These are phyloP conservation scores for Passerina amoena DNA, from an alignment of 2,113 vertebrate genomes.

Conservation along the genomic window DNA sequence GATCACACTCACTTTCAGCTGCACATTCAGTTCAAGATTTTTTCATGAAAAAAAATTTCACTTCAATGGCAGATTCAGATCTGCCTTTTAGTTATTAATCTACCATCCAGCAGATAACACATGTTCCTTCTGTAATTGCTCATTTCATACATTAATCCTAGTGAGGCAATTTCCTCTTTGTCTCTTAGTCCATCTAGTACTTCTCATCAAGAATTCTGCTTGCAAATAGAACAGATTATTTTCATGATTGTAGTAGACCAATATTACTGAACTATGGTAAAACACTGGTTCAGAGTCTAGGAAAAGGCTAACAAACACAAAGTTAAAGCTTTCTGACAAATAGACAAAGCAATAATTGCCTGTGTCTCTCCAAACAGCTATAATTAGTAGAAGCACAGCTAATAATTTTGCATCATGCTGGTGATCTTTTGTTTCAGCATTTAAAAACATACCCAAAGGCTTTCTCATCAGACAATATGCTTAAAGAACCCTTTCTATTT, in stretches of 20 bases:
- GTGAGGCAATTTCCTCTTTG: not conserved
- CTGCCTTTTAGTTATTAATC: not conserved
- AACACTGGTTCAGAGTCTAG: not conserved
- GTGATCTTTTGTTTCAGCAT: not conserved
- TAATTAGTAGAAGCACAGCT: constrained; percentile 3
- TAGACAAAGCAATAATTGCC: constrained; percentile 46
- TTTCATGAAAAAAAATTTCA: not conserved
- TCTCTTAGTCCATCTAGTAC: not conserved
- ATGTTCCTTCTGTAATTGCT: not conserved
- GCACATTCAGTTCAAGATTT: not conserved
- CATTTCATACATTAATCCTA: not conserved
- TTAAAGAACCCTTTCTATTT: not conserved
- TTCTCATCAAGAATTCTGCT: not conserved
- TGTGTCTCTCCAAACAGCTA: not conserved
- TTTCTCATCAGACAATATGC: not conserved
- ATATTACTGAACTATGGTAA: not conserved
- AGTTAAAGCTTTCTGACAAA: constrained; percentile 1
- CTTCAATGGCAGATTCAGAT: not conserved
- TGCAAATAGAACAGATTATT: not conserved
- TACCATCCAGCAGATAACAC: not conserved
- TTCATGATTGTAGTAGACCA: not conserved
- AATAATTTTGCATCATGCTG: not conserved
- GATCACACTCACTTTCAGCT: not conserved
- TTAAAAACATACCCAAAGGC: not conserved
- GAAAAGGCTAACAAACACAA: not conserved